Evolutionary conservation across 2,888 invertebrate genomes (phyloP).

Genomic region (Phragmatobia fuliginosa): DNA sequence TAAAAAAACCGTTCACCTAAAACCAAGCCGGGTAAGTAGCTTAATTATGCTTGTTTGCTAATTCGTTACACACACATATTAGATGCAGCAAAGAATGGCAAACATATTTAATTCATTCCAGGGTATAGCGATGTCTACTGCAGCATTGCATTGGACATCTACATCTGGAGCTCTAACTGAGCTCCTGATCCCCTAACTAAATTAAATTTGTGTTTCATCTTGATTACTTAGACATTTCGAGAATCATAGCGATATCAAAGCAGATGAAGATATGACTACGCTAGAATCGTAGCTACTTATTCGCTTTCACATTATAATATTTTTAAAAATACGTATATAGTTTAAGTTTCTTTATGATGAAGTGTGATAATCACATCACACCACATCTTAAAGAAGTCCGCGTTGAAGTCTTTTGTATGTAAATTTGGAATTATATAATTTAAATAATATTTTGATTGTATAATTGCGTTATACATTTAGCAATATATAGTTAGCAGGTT

Average conservation of each 20-base stretch:
- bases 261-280: background rate
- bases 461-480: background rate
- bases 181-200: background rate
- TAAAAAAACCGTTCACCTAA: background rate
- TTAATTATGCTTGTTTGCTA: background rate
- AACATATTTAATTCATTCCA: background rate
- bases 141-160: no score
- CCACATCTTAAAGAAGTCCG: slow-evolving; percentile 32
- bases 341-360: no score
- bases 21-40: no score
- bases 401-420: slow-evolving; percentile 71
- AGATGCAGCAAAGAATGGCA: background rate
- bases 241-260: background rate
- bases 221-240: background rate
- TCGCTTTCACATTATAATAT: background rate
- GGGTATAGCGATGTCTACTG: no score
- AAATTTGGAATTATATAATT: slow-evolving; percentile 12
- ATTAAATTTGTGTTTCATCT: background rate
- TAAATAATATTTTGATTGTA: slow-evolving; percentile 5
- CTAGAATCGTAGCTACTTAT: background rate
- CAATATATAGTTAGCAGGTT: background rate
- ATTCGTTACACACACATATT: background rate
- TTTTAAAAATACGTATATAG: background rate
- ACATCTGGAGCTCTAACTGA: no score
- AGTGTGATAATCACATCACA: slow-evolving; percentile 1